These are phyloP conservation scores for Anthoptus insignis DNA, from an alignment of 2,888 invertebrate species.

Conservation along the genomic window DNA sequence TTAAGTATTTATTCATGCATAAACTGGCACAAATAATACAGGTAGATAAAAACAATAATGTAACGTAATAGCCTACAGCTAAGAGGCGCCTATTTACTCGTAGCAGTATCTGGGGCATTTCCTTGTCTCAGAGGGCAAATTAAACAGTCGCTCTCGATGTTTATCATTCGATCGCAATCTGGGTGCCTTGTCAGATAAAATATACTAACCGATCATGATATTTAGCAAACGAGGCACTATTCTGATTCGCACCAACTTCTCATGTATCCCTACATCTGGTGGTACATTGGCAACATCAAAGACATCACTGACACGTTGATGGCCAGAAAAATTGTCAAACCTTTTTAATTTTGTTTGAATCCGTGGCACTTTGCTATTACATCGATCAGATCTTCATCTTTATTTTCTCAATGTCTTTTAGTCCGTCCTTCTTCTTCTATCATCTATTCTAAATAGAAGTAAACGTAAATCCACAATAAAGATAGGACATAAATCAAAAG, in stretches of 20 bases:
- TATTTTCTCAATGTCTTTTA: no score
- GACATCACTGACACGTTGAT: no score
- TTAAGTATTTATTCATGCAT: no score
- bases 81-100: not conserved
- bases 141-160: constrained; percentile 7
- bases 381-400: no score
- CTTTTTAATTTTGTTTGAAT: no score
- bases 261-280: no score
- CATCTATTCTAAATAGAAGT: no score
- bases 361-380: no score
- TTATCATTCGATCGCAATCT: constrained; percentile 11
- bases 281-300: no score
- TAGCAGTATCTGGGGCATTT: not conserved
- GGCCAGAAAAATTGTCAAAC: no score
- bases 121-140: constrained; percentile 10
- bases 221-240: not conserved
- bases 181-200: constrained; percentile 8
- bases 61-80: not conserved
- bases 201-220: constrained; percentile 5
- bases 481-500: not conserved
- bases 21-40: not conserved
- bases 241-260: no score
- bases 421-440: no score
- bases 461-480: not conserved
- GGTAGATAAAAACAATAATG: constrained; percentile 7